These are phyloP conservation scores for Hipparchia sbordonii DNA, from an alignment of 2,888 invertebrate species.

Conservation along the genomic window DNA sequence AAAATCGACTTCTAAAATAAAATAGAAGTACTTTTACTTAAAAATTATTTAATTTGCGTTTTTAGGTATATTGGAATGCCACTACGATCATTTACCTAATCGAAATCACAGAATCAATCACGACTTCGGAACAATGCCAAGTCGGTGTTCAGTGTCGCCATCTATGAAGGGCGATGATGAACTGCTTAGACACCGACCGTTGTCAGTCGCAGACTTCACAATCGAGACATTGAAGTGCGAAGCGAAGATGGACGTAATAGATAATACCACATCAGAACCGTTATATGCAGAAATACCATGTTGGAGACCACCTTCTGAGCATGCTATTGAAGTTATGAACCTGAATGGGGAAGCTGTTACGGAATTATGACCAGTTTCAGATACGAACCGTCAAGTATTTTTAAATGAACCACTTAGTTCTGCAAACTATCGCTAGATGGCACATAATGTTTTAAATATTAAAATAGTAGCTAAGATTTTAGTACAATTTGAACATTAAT, in stretches of 20 bases:
- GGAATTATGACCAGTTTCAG: constrained; percentile 67
- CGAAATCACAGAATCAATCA: constrained; percentile 53
- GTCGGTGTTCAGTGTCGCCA: constrained; percentile 62
- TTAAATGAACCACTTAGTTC: neutral
- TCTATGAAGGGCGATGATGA: constrained; percentile 59
- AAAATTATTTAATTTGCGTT: neutral
- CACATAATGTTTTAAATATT: constrained; percentile 3
- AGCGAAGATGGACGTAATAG: constrained; percentile 69
- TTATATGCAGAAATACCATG: constrained; percentile 87
- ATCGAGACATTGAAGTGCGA: constrained; percentile 76
- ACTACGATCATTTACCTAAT: constrained; percentile 84
- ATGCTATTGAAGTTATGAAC: constrained; percentile 71
- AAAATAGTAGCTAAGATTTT: neutral
- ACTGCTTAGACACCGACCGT: constrained; percentile 56
- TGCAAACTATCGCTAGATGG: constrained; percentile 45
- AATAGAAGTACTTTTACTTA: neutral
- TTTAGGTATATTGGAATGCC: constrained; percentile 81
- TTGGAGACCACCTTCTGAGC: constrained; percentile 76
- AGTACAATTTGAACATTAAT: constrained; percentile 1
- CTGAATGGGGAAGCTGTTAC: constrained; percentile 77
- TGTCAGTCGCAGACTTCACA: constrained; percentile 65
- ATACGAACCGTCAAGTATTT: neutral
- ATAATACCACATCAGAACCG: constrained; percentile 79
- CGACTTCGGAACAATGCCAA: constrained; percentile 57
- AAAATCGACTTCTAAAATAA: neutral